Percentiles rank a stretch among this genome's conserved stretches.
These are phyloP conservation scores for Myotis yumanensis DNA, from an alignment of 2,113 vertebrate species.

Conservation along the genomic window DNA sequence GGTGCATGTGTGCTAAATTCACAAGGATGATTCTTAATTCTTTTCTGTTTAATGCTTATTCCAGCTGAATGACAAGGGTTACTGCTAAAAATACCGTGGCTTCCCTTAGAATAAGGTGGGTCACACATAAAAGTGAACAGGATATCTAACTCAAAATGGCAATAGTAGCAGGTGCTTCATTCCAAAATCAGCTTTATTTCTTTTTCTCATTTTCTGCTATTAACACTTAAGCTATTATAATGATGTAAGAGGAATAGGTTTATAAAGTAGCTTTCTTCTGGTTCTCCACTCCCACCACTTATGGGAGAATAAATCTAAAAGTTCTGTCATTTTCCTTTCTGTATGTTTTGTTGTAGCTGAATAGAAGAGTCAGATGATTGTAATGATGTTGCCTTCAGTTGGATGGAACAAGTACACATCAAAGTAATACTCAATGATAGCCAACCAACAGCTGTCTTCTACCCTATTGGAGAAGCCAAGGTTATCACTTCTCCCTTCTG, in stretches of 20 bases:
- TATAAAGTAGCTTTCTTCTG: neutral
- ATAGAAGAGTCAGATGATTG: neutral
- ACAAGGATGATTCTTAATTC: slow-evolving; percentile 17
- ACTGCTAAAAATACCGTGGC: neutral
- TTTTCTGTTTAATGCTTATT: slow-evolving; percentile 35
- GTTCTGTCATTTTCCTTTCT: slow-evolving; percentile 8
- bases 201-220: neutral
- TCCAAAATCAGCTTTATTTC: neutral
- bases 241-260: neutral
- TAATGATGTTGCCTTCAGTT: neutral
- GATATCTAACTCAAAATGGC: neutral
- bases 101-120: slow-evolving; percentile 16
- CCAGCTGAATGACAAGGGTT: neutral
- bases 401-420: neutral
- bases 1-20: slow-evolving; percentile 9
- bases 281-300: neutral
- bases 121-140: neutral
- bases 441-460: neutral
- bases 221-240: neutral
- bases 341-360: neutral
- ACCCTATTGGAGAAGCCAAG: neutral
- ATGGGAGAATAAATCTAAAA: neutral
- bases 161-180: neutral
- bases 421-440: neutral
- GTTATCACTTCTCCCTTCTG: neutral